Evolutionary conservation across 2,797 vertebrate species (phyloP), one percentile per base, ranked within the genome.

Genomic region (Furcifer pardalis): DNA sequence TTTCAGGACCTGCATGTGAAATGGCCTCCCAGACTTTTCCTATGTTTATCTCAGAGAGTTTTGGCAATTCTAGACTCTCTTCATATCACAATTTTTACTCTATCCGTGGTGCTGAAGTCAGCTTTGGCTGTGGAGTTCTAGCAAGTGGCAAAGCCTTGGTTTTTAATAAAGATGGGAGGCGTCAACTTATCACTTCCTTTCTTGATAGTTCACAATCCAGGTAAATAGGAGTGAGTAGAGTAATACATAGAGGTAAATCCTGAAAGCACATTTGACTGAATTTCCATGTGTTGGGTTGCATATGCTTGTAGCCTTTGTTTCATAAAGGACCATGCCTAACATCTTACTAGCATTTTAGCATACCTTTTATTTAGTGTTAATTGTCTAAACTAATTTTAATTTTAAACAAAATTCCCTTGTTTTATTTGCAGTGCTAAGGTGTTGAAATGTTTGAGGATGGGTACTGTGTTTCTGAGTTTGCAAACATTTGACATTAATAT

Each of bases 11-110:
- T 0, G 98, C 98, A 0, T 99, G 99, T 86, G 98, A 99, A 90
- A 97, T 97, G 32, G 97, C 98, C 0, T 99, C 98, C 0, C 98
- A 99, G 94, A 98, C 98, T 3, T 99, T 98, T 80, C 98, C 98
- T 0, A 95, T 98, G 69, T 99, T 99, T 94, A 96, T 99, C 92
- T 99, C 98, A 0, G 98, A 99, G 94, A 98, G 98, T 81, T 99
- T 99, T 84, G 94, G 97, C 90, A 98, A 95, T 91, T 96, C 97
- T 1, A 97, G 98, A 56, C 98, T 99, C 87, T 99, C 99, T 40
- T 99, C 98, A 83, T 99, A 99, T 93, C 98, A 98, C 94, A 99
- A 98, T 90, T 99, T 99, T 92, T 98, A 98, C 88, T 99, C 98
- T 63, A 97, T 99, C 83, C 97, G 98, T 0, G 99, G 99, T 35